phyloP scores from a whole-genome alignment of 2,113 vertebrate genomes.

The Amphiprion ocellaris region DNA sequence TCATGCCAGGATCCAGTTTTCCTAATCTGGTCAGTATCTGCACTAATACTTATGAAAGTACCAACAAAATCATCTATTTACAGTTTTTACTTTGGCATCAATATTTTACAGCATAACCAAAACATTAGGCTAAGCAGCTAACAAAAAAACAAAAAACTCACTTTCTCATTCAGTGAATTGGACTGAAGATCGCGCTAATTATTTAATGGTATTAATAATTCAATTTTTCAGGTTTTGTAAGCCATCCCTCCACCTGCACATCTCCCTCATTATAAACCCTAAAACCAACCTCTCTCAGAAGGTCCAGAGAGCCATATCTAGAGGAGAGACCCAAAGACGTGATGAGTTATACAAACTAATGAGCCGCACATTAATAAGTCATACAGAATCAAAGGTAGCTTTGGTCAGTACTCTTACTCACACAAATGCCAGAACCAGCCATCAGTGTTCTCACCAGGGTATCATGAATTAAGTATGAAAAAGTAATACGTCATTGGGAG shows the following conservation, averaged over 20 bases:
- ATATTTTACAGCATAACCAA: not conserved
- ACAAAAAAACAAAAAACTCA: not conserved
- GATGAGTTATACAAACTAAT: constrained; percentile 72
- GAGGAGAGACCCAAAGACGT: constrained; percentile 35
- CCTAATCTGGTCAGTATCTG: not conserved
- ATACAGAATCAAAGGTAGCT: constrained; percentile 76
- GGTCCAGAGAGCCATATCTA: constrained; percentile 13
- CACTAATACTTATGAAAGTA: not conserved
- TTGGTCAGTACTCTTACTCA: constrained; percentile 63
- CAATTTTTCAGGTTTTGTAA: constrained; percentile 9
- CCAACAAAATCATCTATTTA: not conserved
- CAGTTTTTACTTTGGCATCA: not conserved
- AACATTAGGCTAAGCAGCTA: not conserved
- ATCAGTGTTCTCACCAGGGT: constrained; percentile 60
- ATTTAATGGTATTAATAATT: constrained; percentile 18
- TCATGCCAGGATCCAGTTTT: not conserved
- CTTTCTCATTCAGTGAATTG: not conserved
- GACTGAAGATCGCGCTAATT: not conserved
- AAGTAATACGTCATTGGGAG: constrained; percentile 78
- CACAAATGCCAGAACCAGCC: constrained; percentile 58
- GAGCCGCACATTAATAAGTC: constrained; percentile 80
- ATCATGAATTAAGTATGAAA: constrained; percentile 84
- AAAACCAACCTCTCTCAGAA: constrained; percentile 27
- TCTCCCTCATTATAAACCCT: constrained; percentile 29
- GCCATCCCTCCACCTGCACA: constrained; percentile 13